Base-by-base conservation (phyloP, 2,888 invertebrate species). In the Willowsia nigromaculata region DNA sequence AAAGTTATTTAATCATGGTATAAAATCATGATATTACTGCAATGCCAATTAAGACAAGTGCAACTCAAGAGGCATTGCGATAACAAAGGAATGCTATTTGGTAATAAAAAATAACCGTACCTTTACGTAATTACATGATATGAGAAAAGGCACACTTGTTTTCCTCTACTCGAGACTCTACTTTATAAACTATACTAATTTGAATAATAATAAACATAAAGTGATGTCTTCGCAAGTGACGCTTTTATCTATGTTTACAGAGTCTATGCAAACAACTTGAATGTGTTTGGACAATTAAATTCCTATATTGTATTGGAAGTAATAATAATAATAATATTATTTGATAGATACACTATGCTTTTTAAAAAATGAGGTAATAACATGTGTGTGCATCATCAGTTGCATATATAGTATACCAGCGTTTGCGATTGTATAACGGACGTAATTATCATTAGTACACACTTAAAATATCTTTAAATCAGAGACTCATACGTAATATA, bases 21-120 rank as follows among this genome's bases (percentile, higher is more conserved):
- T 76, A 76, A 43, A 76, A 76, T 30, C 43, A 30, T 47, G 76
- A 47, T 27, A 50, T 43, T 30, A 9, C 11, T 74, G 11, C 33
- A 74, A 43, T 76, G 76, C 43, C 37, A 33, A 18, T 11, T 56
- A 56, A 56, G 56, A 56, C 22, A 4, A 2, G 3, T 56, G 4
- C 22, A 56, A 56, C 74, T 43, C 13, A 76, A 50, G 2, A 25
- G 50, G 22, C 50, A 15, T 18, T 50, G 7, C 71, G n/a, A 37
- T 47, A 30, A 56, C 85, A 85, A 71, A 86, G 86, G 86, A 86
- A 86, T 86, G 86, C 78, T 86, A 80, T 65, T 30, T 76, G 86
- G 78, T 86, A 86, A 80, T 86, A 50, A 68, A 80, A n/a, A 86
- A 86, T 80, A 85, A 76, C 76, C 68, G 40, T 76, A 37, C 25